Evolutionary conservation across 2,888 invertebrate species (phyloP), one percentile per base, ranked within the genome.

Genomic region (Trimorus sp.): DNA sequence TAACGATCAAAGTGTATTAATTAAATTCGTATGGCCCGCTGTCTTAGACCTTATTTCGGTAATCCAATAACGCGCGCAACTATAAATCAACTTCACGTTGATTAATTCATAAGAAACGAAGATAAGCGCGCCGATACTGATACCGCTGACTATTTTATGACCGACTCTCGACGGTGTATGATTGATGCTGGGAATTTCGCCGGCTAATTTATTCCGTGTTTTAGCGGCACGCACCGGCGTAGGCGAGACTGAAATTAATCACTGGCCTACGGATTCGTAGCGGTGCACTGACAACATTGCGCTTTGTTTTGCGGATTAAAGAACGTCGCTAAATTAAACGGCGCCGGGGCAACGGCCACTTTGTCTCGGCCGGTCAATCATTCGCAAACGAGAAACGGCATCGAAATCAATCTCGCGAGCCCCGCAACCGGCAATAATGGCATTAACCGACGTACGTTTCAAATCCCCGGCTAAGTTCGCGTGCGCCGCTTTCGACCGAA

Each of bases 41-140:
- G 80, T 80, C 76, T 80, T 71, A 69, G 76, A 66, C 76, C 80
- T 75, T 80, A 74, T 74, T 79, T 60, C 69, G 65, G 59, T 79
- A 68, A 71, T 65, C 14, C 75, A 66, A 75, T 75, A 56, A 76
- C 66, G 62, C 56, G 69, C 65, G 14, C 60, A 26, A 58, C 81
- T 66, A 73, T 81, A 81, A 81, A 76, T 81, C 81, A 81, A 76
- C 66, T 76, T 68, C 38, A 48, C 66, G 63, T 71, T 81, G 68
- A 81, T 81, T 81, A 81, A 81, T 81, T 81, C 76, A 76, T 81
- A 81, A 76, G 76, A 76, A 81, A 62, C 66, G 81, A 51, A 81
- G 81, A 76, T 75, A 75, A 75, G 66, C 62, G 45, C 53, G 60
- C 54, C 71, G 58, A 69, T 60, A 66, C 75, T 66, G 76, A 71